Evolutionary conservation across 92 coral and sea anemone species (phyloP), one percentile per base, ranked within the genome.

Genomic region (Chrysogorgia sp.): DNA sequence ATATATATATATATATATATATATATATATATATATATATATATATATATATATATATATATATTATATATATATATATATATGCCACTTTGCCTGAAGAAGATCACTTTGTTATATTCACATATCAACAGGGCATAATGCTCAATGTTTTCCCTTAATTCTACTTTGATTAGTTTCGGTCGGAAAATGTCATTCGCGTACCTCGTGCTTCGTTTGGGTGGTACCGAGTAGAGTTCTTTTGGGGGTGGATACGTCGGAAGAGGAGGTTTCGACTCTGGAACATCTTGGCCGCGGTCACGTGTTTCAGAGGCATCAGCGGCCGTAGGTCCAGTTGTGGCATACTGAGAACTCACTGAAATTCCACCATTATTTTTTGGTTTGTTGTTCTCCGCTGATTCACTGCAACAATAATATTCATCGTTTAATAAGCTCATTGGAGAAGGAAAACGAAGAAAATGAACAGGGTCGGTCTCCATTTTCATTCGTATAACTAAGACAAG

Each of bases 241-340:
- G 99, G 99, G 3, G 99, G 99, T 49, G 97, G 97, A 21, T 81
- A 72, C 56, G 82, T 61, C 0, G 97, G 97, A 48, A 92, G 83
- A 12, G 97, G 97, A 26, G 99, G 97, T 10, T 92, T 92, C 22
- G 87, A 64, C 10, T 92, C 37, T 20, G 79, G 79, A 34, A 37
- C 59, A 72, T 59, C 40, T 9, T 20, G 32, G 21, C 29, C 56
- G 20, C 79, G 79, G 35, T 64, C 19, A 7, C 65, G 63, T 26
- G 65, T 20, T 37, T 72, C 79, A 31, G 79, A 5, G 17, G 64
- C 58, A 1, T 55, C 45, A n/a, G 65, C 64, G n/a, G 79, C 37
- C 20, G 79, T 72, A 10, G 79, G 79, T 12, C 79, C 79, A 6
- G 79, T 72, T 34, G 79, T 72, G 26, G 79, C 79, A 56, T 72